A percentile compares a stretch with the other conserved stretches of the same genome.
phyloP scores from a whole-genome alignment of 2,888 invertebrate genomes.

The Gymnoscelis rufifasciata region DNA sequence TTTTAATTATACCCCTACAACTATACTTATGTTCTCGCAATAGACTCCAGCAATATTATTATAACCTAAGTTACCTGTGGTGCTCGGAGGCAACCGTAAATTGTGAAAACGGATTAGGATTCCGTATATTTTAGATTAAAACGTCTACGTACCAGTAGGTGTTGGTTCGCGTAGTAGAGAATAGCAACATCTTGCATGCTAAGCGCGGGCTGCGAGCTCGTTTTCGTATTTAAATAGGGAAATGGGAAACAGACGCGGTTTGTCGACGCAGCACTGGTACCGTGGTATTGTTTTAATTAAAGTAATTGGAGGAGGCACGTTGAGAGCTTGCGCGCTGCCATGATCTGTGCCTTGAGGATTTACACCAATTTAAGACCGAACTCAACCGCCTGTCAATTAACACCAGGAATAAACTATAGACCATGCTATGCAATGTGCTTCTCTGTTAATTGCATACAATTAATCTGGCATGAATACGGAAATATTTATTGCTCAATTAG shows the following conservation, averaged over 20 bases:
- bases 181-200: conserved; percentile 71
- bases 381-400: conserved; percentile 70
- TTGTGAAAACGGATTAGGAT: conserved; percentile 32
- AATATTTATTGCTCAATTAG: too few relatives aligned
- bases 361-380: conserved; percentile 73
- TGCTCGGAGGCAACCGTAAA: conserved; percentile 18
- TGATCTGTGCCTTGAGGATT: conserved; percentile 78
- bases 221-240: conserved; percentile 79
- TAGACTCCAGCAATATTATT: conserved; percentile 30
- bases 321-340: conserved; percentile 68
- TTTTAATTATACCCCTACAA: conserved; percentile 18
- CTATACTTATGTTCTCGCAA: conserved; percentile 21
- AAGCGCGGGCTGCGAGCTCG: conserved; percentile 68
- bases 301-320: conserved; percentile 78
- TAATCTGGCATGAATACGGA: too few relatives aligned
- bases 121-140: conserved; percentile 33
- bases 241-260: conserved; percentile 76
- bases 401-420: conserved; percentile 51
- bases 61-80: conserved; percentile 25
- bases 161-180: conserved; percentile 51
- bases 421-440: conserved; percentile 16
- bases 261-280: conserved; percentile 73
- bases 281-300: conserved; percentile 79
- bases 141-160: conserved; percentile 40
- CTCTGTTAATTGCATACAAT: conserved; percentile 18